Percentiles rank a stretch among this genome's conserved stretches.
phyloP scores from a whole-genome alignment of 2,113 vertebrate species.

The Saccopteryx bilineata region DNA sequence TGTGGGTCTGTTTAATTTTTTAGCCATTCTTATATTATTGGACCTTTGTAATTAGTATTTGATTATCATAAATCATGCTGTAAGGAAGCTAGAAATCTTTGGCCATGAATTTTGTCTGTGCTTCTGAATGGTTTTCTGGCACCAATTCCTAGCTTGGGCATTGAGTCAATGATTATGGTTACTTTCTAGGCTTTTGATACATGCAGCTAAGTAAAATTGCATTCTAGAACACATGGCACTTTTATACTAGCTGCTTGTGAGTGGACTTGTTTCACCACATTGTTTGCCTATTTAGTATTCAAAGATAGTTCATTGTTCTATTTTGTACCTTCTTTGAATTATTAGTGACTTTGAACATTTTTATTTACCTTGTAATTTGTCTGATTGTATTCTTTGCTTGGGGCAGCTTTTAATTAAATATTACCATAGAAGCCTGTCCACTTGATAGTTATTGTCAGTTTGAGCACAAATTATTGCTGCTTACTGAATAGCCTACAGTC shows the following conservation, averaged over 20 bases:
- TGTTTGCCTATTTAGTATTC: neutral
- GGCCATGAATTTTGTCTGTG: neutral
- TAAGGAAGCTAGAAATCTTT: constrained; percentile 29
- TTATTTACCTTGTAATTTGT: constrained; percentile 64
- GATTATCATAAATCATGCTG: neutral
- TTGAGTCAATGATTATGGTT: neutral
- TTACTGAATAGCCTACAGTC: constrained; percentile 62
- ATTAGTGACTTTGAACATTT: constrained; percentile 53
- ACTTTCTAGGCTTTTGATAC: constrained; percentile 29
- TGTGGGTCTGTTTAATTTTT: constrained; percentile 38
- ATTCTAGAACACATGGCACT: neutral
- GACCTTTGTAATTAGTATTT: neutral
- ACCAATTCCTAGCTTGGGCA: neutral
- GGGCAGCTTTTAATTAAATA: constrained; percentile 70
- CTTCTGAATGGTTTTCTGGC: constrained; percentile 29
- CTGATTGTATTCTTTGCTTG: constrained; percentile 66
- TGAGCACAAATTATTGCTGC: constrained; percentile 73
- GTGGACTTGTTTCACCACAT: neutral
- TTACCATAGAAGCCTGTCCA: constrained; percentile 46
- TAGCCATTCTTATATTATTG: constrained; percentile 37
- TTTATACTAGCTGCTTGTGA: neutral
- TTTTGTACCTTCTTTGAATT: constrained; percentile 54
- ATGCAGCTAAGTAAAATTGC: neutral
- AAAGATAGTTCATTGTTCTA: constrained; percentile 10
- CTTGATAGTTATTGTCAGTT: constrained; percentile 77